Percentiles rank a stretch among this genome's conserved stretches.
phyloP scores from a whole-genome alignment of 2,113 vertebrate species.

The human (Homo sapiens) region GRCh38 chr3:179195501-179196000 shows the following conservation, averaged over 20 bases:
- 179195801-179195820: background rate
- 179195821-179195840: background rate
- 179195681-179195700: slow-evolving; percentile 3
- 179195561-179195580: background rate
- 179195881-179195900: background rate
- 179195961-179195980: background rate
- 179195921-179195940: background rate
- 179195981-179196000: background rate
- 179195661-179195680: background rate
- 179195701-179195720: slow-evolving; percentile 5
- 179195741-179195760: slow-evolving; percentile 3
- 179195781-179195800: background rate
- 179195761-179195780: background rate
- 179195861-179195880: background rate
- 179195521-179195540: background rate
- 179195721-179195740: background rate
- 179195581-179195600: background rate
- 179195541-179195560: background rate
- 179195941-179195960: background rate
- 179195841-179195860: background rate
- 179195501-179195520: background rate
- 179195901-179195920: background rate
- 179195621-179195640: background rate
- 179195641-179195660: background rate
- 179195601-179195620: background rate